Conservation (phyloP, 2,797 vertebrate genomes). For the Pangasius sanitwongsei region DNA sequence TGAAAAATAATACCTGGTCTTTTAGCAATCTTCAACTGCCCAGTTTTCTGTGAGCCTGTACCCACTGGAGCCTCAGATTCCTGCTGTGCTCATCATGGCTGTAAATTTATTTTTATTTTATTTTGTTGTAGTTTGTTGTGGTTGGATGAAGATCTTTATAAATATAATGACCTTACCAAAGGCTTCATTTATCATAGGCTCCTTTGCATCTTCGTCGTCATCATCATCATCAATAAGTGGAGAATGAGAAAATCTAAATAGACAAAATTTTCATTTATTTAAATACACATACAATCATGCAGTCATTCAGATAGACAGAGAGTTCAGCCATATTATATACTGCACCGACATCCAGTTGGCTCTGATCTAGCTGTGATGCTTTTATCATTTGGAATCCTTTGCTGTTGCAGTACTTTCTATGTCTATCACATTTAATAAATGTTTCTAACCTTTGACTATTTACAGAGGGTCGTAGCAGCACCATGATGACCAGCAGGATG, state of each 20-base stretch:
- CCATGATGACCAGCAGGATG: conserved; percentile 87
- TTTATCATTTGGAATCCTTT: not conserved
- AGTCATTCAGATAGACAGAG: not conserved
- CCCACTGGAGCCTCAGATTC: too few species aligned
- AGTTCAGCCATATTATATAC: not conserved
- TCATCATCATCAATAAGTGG: conserved; percentile 94
- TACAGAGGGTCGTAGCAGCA: conserved; percentile 86
- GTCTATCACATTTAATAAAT: not conserved
- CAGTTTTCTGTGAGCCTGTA: not conserved
- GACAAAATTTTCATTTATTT: not conserved
- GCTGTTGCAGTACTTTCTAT: not conserved
- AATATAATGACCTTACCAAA: conserved; percentile 79
- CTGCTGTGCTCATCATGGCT: not conserved
- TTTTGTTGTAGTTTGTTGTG: not conserved
- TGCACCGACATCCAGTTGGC: not conserved
- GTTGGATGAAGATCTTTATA: not conserved
- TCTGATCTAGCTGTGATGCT: not conserved
- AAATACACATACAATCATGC: not conserved
- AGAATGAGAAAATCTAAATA: conserved; percentile 91
- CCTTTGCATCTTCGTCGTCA: conserved; percentile 92
- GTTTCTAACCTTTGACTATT: conserved; percentile 83
- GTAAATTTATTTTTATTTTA: not conserved
- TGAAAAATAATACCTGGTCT: not conserved
- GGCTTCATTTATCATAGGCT: conserved; percentile 96
- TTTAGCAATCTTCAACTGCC: not conserved